Evolutionary conservation across 92 coral and sea anemone genomes (phyloP).

Genomic region (Scolanthus callimorphus): DNA sequence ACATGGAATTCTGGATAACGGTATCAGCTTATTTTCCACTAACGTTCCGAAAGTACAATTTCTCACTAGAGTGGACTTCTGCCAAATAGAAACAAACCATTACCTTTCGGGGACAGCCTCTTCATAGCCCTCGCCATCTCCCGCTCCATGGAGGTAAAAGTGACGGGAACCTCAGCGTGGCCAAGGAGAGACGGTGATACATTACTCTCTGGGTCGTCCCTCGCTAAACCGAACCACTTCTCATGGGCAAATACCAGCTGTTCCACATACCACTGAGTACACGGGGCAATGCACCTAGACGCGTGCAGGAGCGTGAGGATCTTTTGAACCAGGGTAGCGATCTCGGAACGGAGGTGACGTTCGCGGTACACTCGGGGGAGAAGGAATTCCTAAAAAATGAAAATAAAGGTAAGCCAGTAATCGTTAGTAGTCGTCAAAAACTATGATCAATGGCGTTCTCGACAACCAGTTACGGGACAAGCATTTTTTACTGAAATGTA

Average conservation of each 20-base stretch:
- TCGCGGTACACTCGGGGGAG: slow-evolving; percentile 63
- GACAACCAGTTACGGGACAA: no score
- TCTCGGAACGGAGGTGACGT: slow-evolving; percentile 56
- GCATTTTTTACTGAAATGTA: no score
- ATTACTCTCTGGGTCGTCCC: slow-evolving; percentile 44
- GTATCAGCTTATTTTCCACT: no score
- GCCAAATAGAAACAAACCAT: no score
- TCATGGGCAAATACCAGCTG: slow-evolving; percentile 51
- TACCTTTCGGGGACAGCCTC: slow-evolving; percentile 13
- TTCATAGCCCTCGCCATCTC: slow-evolving; percentile 11
- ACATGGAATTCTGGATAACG: no score
- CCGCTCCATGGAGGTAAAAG: slow-evolving; percentile 22
- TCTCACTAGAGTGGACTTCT: no score
- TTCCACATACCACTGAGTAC: slow-evolving; percentile 78
- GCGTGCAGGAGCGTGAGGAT: slow-evolving; percentile 65
- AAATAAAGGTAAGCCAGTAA: no score
- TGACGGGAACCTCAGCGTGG: slow-evolving; percentile 22
- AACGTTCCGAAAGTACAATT: no score
- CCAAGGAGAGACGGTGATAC: slow-evolving; percentile 54
- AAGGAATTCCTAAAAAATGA: slow-evolving; percentile 44
- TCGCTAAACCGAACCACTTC: slow-evolving; percentile 55
- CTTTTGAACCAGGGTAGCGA: slow-evolving; percentile 63
- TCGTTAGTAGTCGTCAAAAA: no score
- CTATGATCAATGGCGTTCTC: no score
- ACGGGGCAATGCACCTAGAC: slow-evolving; percentile 67